These are phyloP conservation scores for Perca schrenkii DNA, from an alignment of 2,113 vertebrate genomes.

Conservation along the genomic window DNA sequence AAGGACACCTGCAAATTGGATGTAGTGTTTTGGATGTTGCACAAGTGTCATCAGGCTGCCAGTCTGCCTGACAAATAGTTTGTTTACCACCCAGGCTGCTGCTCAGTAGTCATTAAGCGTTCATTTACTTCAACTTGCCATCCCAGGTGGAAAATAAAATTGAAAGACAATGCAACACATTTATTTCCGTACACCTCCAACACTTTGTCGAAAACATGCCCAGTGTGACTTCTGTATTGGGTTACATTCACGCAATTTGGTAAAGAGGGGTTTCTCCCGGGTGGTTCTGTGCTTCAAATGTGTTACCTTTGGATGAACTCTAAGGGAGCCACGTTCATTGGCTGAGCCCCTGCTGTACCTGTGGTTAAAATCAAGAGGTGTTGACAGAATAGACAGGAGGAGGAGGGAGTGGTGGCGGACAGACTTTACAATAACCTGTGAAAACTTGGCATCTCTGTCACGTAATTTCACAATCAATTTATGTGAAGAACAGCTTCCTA, in stretches of 20 bases:
- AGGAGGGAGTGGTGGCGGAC: conserved; percentile 37
- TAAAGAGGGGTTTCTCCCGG: conserved; percentile 57
- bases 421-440: conserved; percentile 59
- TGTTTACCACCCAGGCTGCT: conserved; percentile 69
- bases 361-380: conserved; percentile 76
- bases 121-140: conserved; percentile 61
- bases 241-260: too few relatives aligned
- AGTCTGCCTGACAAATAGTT: conserved; percentile 62
- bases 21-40: conserved; percentile 41
- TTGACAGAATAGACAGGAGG: conserved; percentile 69
- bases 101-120: conserved; percentile 62
- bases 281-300: conserved; percentile 73
- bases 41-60: conserved; percentile 61
- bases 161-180: conserved; percentile 38
- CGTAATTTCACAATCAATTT: conserved; percentile 62
- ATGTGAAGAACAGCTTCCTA: conserved; percentile 47
- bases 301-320: conserved; percentile 83
- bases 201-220: conserved; percentile 29
- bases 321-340: conserved; percentile 63
- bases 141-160: conserved; percentile 52
- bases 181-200: conserved; percentile 45
- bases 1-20: conserved; percentile 57
- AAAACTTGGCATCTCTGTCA: conserved; percentile 64
- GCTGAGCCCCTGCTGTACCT: conserved; percentile 71
- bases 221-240: conserved; percentile 37